A percentile compares a stretch with the other conserved stretches of the same genome.
Evolutionary conservation across 2,113 vertebrate genomes (phyloP).

Genomic region (Clinocottus analis): DNA sequence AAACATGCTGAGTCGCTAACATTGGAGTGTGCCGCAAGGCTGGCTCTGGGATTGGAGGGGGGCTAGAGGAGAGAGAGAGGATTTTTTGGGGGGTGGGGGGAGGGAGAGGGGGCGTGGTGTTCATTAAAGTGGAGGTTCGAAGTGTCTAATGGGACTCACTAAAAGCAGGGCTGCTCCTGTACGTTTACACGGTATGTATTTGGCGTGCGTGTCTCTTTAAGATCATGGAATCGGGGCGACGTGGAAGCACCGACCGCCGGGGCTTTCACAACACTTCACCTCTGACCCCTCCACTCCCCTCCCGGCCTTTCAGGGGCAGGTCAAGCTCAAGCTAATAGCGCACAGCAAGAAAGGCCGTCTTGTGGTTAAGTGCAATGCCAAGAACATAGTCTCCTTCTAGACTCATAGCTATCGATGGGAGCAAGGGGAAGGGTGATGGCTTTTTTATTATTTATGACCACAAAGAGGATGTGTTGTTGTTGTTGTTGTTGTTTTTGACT

Average conservation of each 20-base stretch:
- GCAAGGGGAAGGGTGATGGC: conserved; percentile 72
- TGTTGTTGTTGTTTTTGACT: conserved; percentile 68
- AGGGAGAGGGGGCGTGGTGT: conserved; percentile 30
- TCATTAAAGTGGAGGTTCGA: conserved; percentile 64
- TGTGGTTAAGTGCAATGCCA: conserved; percentile 82
- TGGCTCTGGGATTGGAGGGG: conserved; percentile 67
- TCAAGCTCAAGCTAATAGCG: conserved; percentile 73
- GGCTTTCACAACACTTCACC: conserved; percentile 72
- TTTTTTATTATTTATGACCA: conserved; percentile 84
- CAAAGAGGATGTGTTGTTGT: conserved; percentile 80
- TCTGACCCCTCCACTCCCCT: conserved; percentile 54
- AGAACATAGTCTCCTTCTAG: conserved; percentile 72
- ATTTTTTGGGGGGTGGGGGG: no score
- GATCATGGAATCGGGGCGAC: conserved; percentile 17
- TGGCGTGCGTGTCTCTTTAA: conserved; percentile 16
- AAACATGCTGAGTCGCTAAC: conserved; percentile 86
- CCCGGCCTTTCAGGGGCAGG: conserved; percentile 69
- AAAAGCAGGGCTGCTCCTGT: conserved; percentile 59
- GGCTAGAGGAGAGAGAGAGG: conserved; percentile 35
- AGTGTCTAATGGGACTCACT: conserved; percentile 75
- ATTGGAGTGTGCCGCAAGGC: conserved; percentile 77
- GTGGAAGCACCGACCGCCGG: conserved; percentile 46
- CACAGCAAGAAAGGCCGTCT: conserved; percentile 61
- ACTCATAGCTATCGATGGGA: conserved; percentile 78
- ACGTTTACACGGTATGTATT: conserved; percentile 35